Conservation (phyloP, 2,888 invertebrate species). For the Synanthedon formicaeformis region DNA sequence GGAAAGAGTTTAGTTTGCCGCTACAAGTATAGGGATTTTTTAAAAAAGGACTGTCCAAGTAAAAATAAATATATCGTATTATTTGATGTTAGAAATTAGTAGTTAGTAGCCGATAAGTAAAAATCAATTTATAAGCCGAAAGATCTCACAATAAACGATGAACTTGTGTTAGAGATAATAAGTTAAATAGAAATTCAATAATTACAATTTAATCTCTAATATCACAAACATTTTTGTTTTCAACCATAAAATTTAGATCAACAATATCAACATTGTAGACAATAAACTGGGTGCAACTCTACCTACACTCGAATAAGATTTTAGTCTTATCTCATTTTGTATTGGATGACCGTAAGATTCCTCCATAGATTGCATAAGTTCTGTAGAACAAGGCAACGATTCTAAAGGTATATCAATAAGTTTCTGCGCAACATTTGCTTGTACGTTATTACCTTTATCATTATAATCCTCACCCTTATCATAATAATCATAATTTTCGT, state of each 20-base stretch:
- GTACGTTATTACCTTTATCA: slow-evolving; percentile 28
- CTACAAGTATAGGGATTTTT: too few relatives aligned
- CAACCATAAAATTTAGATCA: slow-evolving; percentile 15
- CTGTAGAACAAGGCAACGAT: slow-evolving; percentile 59
- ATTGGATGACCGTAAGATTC: slow-evolving; percentile 57
- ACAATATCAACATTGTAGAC: slow-evolving; percentile 25
- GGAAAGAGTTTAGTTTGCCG: too few relatives aligned
- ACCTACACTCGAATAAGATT: slow-evolving; percentile 44
- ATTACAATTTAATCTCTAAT: slow-evolving; percentile 44
- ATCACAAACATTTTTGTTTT: slow-evolving; percentile 54
- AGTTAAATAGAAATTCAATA: slow-evolving; percentile 29
- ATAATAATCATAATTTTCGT: slow-evolving; percentile 55
- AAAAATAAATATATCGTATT: too few relatives aligned
- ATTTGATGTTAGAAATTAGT: too few relatives aligned
- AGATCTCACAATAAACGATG: background rate
- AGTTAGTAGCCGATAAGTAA: too few relatives aligned
- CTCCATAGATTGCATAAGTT: slow-evolving; percentile 52
- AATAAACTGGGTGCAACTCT: slow-evolving; percentile 30
- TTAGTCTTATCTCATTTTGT: slow-evolving; percentile 59
- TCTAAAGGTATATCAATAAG: slow-evolving; percentile 52
- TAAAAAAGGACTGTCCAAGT: too few relatives aligned
- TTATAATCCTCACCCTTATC: slow-evolving; percentile 47
- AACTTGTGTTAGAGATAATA: slow-evolving; percentile 11
- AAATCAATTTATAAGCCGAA: too few relatives aligned
- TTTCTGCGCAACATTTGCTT: slow-evolving; percentile 38